Evolutionary conservation across 2,888 invertebrate species (phyloP), one percentile per base, ranked within the genome.

Genomic region (Calameuta idolon): DNA sequence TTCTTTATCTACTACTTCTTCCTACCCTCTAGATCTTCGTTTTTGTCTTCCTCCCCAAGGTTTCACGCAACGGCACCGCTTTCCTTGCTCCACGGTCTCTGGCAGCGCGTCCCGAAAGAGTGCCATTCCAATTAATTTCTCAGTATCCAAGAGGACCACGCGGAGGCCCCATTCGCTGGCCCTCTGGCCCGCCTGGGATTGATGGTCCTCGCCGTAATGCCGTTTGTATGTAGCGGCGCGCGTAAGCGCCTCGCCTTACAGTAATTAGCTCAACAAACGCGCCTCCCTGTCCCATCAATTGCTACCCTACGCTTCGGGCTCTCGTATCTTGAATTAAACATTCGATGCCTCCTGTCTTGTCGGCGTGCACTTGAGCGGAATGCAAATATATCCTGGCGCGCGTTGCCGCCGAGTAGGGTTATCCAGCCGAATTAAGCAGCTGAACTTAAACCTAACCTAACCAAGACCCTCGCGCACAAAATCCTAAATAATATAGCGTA

Each of bases 241-340:
- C 88, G 90, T 90, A 90, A 91, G 90, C 90, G 90, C 90, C 90
- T 91, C 90, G 89, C 89, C 91, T 89, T 89, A 88, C 91, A 88
- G 91, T 91, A 91, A 91, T 91, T 91, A 91, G 91, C 91, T 90
- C 91, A 89, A 91, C 91, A 91, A 91, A 91, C 90, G 91, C 89
- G 89, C 90, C 88, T 88, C 88, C 88, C 90, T 89, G 90, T 90
- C 90, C 88, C 91, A 91, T 91, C 91, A 91, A 91, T 91, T 91
- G 89, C 90, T 89, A 89, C 89, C 88, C 90, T 88, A 87, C 88
- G 87, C 85, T 75, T 69, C 78, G 75, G 73, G 71, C 75, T 85
- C 80, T 75, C 84, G 88, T 89, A 90, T 90, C 90, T 89, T 90
- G 90, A 90, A 90, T 90, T 90, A 90, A 90, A 90, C 89, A 90